phyloP scores from a whole-genome alignment of 1,140 invertebrate genomes.

The Helicorthomorpha holstii region DNA sequence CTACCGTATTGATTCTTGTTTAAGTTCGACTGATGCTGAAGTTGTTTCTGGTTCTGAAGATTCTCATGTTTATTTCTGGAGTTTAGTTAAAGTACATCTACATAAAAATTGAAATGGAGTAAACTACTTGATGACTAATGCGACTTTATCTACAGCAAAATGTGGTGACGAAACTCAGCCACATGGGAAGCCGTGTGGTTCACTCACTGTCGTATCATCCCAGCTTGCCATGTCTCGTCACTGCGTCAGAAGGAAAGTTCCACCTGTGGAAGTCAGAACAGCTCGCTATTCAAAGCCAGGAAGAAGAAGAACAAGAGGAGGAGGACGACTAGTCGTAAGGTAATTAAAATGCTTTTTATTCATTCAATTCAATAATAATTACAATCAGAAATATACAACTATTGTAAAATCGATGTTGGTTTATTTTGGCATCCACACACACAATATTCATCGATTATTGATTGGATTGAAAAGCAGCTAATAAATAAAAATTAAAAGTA shows the following conservation, averaged over 20 bases:
- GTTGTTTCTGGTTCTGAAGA: constrained; percentile 75
- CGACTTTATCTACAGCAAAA: neutral
- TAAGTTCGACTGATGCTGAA: constrained; percentile 60
- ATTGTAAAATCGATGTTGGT: no score
- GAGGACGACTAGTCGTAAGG: no score
- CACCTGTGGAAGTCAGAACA: constrained; percentile 35
- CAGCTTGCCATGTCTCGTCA: constrained; percentile 26
- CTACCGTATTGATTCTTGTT: constrained; percentile 66
- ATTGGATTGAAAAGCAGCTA: no score
- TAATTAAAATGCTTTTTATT: no score
- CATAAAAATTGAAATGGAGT: neutral
- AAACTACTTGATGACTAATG: neutral
- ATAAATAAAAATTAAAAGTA: no score
- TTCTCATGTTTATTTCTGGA: constrained; percentile 72
- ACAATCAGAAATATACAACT: no score
- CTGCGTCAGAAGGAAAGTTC: constrained; percentile 28
- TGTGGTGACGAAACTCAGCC: constrained; percentile 14
- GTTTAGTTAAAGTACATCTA: constrained; percentile 44
- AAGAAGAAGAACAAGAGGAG: no score
- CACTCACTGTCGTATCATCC: constrained; percentile 34
- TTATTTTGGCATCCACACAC: no score
- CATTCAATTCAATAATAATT: no score
- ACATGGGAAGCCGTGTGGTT: constrained; percentile 20
- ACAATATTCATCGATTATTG: no score
- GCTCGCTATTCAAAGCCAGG: no score